These are phyloP conservation scores for Cnemophilus loriae DNA, from an alignment of 2,113 vertebrate species.

Conservation along the genomic window DNA sequence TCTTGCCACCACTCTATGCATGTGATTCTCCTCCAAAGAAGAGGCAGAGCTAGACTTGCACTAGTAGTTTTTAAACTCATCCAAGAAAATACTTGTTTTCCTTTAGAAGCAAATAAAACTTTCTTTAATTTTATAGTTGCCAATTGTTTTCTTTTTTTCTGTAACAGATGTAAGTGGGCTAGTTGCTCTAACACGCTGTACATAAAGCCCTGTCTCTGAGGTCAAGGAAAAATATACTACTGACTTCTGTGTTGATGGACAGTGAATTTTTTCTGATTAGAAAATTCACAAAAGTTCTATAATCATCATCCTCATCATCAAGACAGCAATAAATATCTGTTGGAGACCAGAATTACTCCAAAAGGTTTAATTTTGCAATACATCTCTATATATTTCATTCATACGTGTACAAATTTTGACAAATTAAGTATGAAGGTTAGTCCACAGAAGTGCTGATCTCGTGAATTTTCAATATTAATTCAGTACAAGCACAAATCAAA, in stretches of 20 bases:
- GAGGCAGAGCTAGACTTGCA: neutral
- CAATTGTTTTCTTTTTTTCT: neutral
- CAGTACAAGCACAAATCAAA: neutral
- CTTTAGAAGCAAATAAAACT: neutral
- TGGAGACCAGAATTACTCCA: neutral
- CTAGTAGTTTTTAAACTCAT: neutral
- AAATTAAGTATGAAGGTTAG: neutral
- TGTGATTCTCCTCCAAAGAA: neutral
- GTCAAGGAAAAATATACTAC: neutral
- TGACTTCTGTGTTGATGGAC: neutral
- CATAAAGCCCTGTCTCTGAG: neutral
- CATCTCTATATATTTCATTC: neutral
- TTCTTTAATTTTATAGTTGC: neutral
- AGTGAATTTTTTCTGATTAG: neutral
- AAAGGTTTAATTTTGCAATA: neutral
- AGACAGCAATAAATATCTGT: neutral
- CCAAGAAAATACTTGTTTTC: neutral
- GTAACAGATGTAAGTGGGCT: neutral
- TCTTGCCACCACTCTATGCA: neutral
- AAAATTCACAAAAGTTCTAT: neutral
- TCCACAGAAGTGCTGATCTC: neutral
- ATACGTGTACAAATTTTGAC: neutral
- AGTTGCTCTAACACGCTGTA: neutral
- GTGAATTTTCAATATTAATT: neutral
- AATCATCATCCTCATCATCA: neutral